Conservation (phyloP, 2,113 vertebrate genomes). For the Cebidichthys violaceus region DNA sequence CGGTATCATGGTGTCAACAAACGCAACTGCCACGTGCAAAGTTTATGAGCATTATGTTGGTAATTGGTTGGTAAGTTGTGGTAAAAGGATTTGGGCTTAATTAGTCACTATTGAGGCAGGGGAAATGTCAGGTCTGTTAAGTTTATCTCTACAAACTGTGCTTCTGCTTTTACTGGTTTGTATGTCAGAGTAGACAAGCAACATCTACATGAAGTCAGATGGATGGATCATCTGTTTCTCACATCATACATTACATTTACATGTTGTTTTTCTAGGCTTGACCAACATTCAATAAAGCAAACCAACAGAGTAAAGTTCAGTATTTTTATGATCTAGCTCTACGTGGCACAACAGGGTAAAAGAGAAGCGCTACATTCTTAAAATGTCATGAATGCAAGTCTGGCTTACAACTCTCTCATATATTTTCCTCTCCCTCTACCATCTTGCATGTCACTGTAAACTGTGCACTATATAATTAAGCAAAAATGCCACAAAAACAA, state of each 20-base stretch:
- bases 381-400: constrained; percentile 39
- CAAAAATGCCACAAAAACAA: constrained; percentile 55
- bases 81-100: constrained; percentile 5
- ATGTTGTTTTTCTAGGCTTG: constrained; percentile 6
- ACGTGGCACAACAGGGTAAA: constrained; percentile 31
- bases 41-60: constrained; percentile 31
- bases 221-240: neutral
- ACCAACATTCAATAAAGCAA: constrained; percentile 9
- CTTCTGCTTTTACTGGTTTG: constrained; percentile 10
- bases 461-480: constrained; percentile 57
- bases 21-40: constrained; percentile 31
- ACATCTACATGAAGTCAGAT: neutral
- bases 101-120: neutral
- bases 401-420: constrained; percentile 43
- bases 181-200: neutral
- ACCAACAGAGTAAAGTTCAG: constrained; percentile 8
- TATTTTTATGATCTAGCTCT: constrained; percentile 19
- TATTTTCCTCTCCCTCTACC: constrained; percentile 52
- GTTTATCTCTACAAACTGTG: neutral
- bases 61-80: constrained; percentile 27
- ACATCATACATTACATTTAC: neutral
- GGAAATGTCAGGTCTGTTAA: too few species aligned
- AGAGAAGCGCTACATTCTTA: constrained; percentile 33
- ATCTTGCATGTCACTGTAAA: constrained; percentile 59
- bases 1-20: constrained; percentile 10